A percentile compares a stretch with the other conserved stretches of the same genome.
phyloP scores from a whole-genome alignment of 2,113 vertebrate species.

The Myrmecophaga tridactyla region DNA sequence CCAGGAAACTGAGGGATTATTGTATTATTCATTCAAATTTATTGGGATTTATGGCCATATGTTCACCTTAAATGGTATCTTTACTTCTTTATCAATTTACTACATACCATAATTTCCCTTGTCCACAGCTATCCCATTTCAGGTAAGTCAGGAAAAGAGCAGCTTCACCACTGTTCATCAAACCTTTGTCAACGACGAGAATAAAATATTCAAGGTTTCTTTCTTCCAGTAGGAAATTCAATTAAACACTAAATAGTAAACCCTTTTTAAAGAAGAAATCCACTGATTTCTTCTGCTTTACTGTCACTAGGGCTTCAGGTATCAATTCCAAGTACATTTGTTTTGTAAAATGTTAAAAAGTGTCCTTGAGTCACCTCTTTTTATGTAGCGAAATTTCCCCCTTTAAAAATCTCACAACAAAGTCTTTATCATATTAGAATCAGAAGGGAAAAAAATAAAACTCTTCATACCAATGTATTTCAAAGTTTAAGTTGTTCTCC shows the following conservation, averaged over 20 bases:
- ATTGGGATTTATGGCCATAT: background rate
- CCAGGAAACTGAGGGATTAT: background rate
- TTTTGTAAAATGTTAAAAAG: background rate
- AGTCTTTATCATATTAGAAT: background rate
- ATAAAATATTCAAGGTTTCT: background rate
- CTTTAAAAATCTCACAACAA: slow-evolving; percentile 39
- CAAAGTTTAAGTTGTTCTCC: background rate
- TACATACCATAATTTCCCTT: background rate
- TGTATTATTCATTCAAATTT: background rate
- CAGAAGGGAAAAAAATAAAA: slow-evolving; percentile 19
- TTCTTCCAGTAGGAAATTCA: slow-evolving; percentile 36
- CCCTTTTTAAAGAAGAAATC: background rate
- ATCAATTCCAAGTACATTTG: background rate
- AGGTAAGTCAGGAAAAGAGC: background rate
- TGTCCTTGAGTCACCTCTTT: background rate
- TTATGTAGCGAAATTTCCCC: background rate
- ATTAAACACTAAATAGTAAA: background rate
- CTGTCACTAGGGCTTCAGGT: background rate
- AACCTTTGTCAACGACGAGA: background rate
- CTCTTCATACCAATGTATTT: background rate
- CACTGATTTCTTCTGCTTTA: background rate
- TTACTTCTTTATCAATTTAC: background rate
- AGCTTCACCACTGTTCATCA: background rate
- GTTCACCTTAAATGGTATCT: background rate
- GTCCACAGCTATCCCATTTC: background rate